Conservation (phyloP, 2,797 vertebrate genomes). For the Prionace glauca region DNA sequence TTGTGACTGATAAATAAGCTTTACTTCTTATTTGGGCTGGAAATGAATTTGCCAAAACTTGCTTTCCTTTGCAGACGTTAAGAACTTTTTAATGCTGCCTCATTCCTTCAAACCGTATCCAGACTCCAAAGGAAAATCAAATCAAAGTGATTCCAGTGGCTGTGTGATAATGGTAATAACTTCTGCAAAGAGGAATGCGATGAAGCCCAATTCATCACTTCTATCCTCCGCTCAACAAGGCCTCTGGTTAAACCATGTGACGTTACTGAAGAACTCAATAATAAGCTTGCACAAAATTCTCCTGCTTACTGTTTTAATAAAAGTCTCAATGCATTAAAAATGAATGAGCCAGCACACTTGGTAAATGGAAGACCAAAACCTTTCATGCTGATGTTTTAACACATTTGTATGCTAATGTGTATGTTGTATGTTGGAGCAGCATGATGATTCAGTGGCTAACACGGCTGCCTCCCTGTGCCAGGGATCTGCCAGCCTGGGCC, state of each 20-base stretch:
- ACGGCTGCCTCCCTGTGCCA: no score
- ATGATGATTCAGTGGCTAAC: no score
- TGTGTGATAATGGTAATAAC: not conserved
- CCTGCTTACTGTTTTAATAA: not conserved
- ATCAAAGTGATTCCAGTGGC: not conserved
- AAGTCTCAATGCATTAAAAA: not conserved
- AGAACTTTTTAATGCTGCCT: no score
- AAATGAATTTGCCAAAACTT: not conserved
- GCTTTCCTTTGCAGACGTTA: not conserved
- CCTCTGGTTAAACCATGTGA: not conserved
- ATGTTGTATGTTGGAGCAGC: not conserved
- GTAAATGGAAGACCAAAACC: not conserved
- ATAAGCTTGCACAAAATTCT: not conserved
- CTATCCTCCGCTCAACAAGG: not conserved
- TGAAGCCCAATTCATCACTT: not conserved
- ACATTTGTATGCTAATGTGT: not conserved
- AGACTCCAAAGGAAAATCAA: not conserved
- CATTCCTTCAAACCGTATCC: not conserved
- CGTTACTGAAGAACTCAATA: not conserved
- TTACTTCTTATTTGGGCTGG: no score
- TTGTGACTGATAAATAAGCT: no score
- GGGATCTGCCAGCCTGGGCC: no score
- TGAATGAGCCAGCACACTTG: not conserved
- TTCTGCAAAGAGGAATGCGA: not conserved
- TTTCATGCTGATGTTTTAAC: not conserved